Evolutionary conservation across 2,888 invertebrate genomes (phyloP).

Genomic region (Temnothorax unifasciatus): DNA sequence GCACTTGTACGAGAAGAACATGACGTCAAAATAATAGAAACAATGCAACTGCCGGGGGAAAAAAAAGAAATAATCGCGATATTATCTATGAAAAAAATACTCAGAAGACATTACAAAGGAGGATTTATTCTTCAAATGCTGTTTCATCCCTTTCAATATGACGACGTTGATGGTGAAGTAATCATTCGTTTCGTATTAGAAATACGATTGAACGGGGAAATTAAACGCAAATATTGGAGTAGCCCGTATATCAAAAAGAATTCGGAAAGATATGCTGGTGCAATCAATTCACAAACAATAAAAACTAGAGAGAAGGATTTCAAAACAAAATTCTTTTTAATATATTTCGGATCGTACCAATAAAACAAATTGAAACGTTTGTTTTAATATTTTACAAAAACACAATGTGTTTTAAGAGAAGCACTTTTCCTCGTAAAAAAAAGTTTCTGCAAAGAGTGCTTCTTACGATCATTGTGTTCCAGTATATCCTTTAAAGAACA

Average conservation of each 20-base stretch:
- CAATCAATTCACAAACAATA: not conserved
- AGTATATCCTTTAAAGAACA: not conserved
- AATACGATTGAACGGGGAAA: not conserved
- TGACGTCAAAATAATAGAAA: not conserved
- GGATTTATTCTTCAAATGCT: slow-evolving; percentile 16
- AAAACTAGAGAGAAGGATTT: not conserved
- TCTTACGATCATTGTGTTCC: not conserved
- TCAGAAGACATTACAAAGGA: slow-evolving; percentile 20
- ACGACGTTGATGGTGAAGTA: not conserved
- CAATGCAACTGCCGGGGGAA: slow-evolving; percentile 28
- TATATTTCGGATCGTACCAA: not conserved
- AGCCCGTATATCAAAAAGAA: not conserved
- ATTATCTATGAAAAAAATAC: not conserved
- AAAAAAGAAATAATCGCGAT: slow-evolving; percentile 40
- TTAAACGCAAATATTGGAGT: slow-evolving; percentile 13
- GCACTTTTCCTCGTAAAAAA: not conserved
- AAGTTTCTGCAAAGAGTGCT: not conserved
- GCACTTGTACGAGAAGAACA: not conserved
- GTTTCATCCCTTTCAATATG: not conserved
- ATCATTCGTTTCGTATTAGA: slow-evolving; percentile 20
- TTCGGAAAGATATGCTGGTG: not conserved
- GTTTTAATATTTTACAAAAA: slow-evolving; percentile 8
- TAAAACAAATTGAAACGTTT: not conserved
- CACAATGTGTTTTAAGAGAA: not conserved
- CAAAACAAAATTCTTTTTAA: not conserved